Conservation (phyloP, 2,888 invertebrate genomes). For the Cryptocephalus primarius region DNA sequence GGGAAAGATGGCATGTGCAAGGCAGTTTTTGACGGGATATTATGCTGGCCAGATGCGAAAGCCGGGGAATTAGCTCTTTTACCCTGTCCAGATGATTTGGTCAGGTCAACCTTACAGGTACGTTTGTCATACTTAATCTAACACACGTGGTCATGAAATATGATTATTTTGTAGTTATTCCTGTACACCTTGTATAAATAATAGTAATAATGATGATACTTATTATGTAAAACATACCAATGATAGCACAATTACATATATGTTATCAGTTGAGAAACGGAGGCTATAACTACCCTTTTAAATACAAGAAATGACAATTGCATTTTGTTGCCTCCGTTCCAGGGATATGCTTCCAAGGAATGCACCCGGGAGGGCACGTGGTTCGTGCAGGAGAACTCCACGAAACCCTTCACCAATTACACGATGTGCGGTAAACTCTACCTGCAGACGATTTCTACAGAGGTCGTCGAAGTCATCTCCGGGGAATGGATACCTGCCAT, state of each 20-base stretch:
- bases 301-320: no score
- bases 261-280: no score
- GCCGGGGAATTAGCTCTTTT: slow-evolving; percentile 34
- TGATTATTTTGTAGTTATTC: no score
- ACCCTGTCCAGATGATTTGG: slow-evolving; percentile 8
- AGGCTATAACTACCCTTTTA: no score
- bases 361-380: slow-evolving; percentile 41
- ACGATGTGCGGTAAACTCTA: slow-evolving; percentile 32
- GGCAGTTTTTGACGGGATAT: slow-evolving; percentile 40
- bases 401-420: slow-evolving; percentile 39
- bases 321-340: slow-evolving; percentile 18
- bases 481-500: slow-evolving; percentile 42
- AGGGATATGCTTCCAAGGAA: slow-evolving; percentile 37
- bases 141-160: no score
- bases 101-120: no score
- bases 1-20: slow-evolving; percentile 26
- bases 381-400: slow-evolving; percentile 29
- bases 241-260: no score
- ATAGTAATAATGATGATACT: no score
- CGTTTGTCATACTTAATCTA: no score
- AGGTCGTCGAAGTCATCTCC: slow-evolving; percentile 15
- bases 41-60: slow-evolving; percentile 42
- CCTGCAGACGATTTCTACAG: slow-evolving; percentile 1
- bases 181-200: no score
- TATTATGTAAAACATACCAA: no score